Evolutionary conservation across 2,888 invertebrate genomes (phyloP).

Genomic region (Physocephala rufipes): DNA sequence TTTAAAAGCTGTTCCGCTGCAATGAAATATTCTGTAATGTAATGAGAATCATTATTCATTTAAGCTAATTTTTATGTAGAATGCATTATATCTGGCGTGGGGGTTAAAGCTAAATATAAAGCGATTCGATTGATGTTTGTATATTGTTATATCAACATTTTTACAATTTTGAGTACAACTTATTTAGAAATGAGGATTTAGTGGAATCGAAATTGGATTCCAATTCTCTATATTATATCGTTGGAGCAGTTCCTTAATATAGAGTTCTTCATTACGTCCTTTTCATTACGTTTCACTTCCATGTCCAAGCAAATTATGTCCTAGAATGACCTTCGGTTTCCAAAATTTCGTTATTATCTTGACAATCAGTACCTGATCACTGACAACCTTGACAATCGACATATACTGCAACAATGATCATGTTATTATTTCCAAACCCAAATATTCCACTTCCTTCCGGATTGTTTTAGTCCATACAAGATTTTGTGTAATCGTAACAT

Average conservation of each 20-base stretch:
- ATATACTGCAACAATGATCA: too few species aligned
- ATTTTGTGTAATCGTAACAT: too few species aligned
- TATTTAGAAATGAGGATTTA: conserved; percentile 35
- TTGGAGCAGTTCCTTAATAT: neutral
- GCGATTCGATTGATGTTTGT: neutral
- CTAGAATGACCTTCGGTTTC: too few species aligned
- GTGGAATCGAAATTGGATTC: conserved; percentile 29
- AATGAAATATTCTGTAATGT: neutral
- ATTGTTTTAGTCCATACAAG: too few species aligned
- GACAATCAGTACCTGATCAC: too few species aligned
- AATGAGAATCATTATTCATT: neutral
- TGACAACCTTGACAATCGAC: too few species aligned
- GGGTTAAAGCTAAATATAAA: neutral
- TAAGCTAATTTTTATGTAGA: neutral
- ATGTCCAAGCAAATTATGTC: too few species aligned
- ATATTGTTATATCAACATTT: neutral
- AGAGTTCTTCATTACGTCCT: neutral
- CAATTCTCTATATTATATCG: conserved; percentile 33
- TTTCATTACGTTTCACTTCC: too few species aligned
- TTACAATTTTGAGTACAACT: neutral
- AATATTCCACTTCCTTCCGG: too few species aligned
- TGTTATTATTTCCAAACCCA: too few species aligned
- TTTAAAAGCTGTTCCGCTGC: neutral
- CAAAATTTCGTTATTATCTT: too few species aligned
- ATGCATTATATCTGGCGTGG: neutral